Percentiles rank a stretch among this genome's conserved stretches.
Evolutionary conservation across 2,113 vertebrate species (phyloP).

Genomic region (Oryzias javanicus): DNA sequence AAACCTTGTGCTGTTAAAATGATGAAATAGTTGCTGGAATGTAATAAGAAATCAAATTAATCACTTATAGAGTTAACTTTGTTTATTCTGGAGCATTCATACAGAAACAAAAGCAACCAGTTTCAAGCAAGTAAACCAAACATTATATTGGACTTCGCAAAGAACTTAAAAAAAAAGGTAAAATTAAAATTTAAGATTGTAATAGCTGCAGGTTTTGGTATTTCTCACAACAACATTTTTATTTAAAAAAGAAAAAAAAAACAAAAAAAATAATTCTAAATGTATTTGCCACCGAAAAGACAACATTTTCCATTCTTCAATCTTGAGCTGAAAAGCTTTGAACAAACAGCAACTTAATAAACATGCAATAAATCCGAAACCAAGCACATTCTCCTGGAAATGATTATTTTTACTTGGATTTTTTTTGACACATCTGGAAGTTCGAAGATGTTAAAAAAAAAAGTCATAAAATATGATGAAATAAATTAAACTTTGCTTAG

Average conservation of each 20-base stretch:
- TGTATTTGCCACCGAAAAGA: neutral
- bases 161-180: constrained; percentile 3
- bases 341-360: constrained; percentile 2
- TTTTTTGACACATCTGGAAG: neutral
- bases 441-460: constrained; percentile 5
- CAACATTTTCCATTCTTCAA: neutral
- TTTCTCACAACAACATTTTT: constrained; percentile 11
- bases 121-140: constrained; percentile 28
- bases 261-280: neutral
- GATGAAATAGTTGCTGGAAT: constrained; percentile 4
- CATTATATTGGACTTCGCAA: constrained; percentile 11
- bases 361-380: constrained; percentile 16
- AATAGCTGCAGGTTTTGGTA: constrained; percentile 9
- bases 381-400: neutral
- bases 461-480: constrained; percentile 2
- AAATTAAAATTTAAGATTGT: constrained; percentile 28
- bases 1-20: no score
- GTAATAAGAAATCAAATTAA: neutral
- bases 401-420: constrained; percentile 4
- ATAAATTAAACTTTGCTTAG: neutral
- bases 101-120: constrained; percentile 25
- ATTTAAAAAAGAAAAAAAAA: neutral
- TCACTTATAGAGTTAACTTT: constrained; percentile 30
- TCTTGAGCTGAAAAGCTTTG: constrained; percentile 3
- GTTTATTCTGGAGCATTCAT: constrained; percentile 49